These are phyloP conservation scores for Plodia interpunctella DNA, from an alignment of 1,140 invertebrate species.

Conservation along the genomic window DNA sequence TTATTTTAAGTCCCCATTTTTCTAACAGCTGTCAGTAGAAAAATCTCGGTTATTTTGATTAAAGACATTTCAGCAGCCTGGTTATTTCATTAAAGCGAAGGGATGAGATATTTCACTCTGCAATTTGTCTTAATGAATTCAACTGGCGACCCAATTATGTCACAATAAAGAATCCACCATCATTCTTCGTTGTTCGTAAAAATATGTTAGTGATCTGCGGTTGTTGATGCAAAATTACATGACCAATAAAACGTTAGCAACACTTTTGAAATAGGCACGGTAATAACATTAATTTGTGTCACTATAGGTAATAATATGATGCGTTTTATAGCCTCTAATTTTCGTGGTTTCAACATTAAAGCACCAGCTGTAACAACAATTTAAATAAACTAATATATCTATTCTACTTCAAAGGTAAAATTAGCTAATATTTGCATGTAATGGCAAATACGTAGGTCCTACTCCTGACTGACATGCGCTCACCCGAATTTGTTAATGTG, in stretches of 20 bases:
- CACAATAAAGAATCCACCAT: slow-evolving; percentile 33
- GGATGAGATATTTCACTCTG: slow-evolving; percentile 46
- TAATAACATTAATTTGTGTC: neutral
- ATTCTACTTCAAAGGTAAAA: slow-evolving; percentile 9
- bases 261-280: neutral
- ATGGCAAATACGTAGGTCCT: neutral
- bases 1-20: slow-evolving; percentile 13
- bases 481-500: slow-evolving; percentile 43
- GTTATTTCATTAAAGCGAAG: slow-evolving; percentile 40
- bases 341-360: too few relatives aligned
- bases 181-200: slow-evolving; percentile 28
- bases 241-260: neutral
- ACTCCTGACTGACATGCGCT: neutral
- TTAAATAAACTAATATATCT: too few relatives aligned
- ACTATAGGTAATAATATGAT: neutral
- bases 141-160: slow-evolving; percentile 46
- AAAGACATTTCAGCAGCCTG: slow-evolving; percentile 35
- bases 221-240: neutral
- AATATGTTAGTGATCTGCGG: slow-evolving; percentile 7
- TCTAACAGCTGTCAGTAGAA: slow-evolving; percentile 14
- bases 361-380: too few relatives aligned
- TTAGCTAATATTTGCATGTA: neutral
- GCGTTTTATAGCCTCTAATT: neutral
- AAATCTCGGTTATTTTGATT: too few relatives aligned
- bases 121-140: slow-evolving; percentile 43